Conservation (phyloP, 2,888 invertebrate species). For the Dicyrtoma fusca region DNA sequence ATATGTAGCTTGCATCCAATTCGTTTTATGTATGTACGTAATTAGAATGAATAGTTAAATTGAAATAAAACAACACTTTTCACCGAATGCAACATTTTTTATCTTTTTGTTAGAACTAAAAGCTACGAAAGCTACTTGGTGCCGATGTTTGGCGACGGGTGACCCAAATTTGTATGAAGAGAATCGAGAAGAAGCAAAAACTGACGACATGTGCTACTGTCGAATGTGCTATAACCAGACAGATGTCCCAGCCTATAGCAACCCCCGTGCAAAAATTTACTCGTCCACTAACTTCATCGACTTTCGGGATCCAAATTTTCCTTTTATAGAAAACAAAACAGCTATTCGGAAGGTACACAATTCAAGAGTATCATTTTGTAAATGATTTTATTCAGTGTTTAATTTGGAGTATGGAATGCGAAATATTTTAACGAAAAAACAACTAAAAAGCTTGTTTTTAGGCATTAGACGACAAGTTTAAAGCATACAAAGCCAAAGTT, state of each 20-base stretch:
- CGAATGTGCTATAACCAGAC: constrained; percentile 44
- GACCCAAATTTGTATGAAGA: constrained; percentile 51
- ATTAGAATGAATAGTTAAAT: too few species aligned
- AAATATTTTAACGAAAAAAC: too few species aligned
- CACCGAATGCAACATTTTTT: too few species aligned
- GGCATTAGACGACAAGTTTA: constrained; percentile 36
- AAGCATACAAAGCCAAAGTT: constrained; percentile 47
- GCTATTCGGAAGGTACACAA: constrained; percentile 42
- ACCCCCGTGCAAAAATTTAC: constrained; percentile 39
- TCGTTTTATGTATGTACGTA: too few species aligned
- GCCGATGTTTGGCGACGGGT: constrained; percentile 52
- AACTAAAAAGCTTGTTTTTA: constrained; percentile 17
- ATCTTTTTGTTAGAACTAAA: constrained; percentile 2
- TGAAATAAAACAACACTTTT: too few species aligned
- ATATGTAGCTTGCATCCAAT: too few species aligned
- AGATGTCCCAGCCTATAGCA: constrained; percentile 31
- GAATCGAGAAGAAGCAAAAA: constrained; percentile 40
- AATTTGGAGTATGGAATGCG: too few species aligned
- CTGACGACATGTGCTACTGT: constrained; percentile 45
- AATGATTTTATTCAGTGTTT: too few species aligned
- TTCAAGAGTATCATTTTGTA: too few species aligned
- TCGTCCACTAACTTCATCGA: constrained; percentile 49
- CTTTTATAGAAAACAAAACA: constrained; percentile 45
- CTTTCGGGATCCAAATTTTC: constrained; percentile 46
- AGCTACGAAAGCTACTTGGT: constrained; percentile 48